Conservation (phyloP, 35 echinoderm and acorn worm genomes). For the Stichopus chloronotus region DNA sequence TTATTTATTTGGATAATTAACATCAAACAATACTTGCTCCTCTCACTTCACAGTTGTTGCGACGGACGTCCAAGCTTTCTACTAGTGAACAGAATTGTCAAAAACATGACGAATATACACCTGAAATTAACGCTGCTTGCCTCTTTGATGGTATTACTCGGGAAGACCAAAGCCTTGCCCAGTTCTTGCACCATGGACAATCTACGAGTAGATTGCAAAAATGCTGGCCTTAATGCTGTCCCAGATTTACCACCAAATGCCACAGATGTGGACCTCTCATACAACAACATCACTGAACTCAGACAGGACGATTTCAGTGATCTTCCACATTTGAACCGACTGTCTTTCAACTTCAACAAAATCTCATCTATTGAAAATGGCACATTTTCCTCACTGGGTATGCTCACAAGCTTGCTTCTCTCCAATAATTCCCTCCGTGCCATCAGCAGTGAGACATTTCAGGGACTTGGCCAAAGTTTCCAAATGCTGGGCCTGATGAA, state of each 20-base stretch:
- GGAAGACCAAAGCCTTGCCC: not conserved
- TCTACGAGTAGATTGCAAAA: not conserved
- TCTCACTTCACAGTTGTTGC: too few species aligned
- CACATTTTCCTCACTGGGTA: not conserved
- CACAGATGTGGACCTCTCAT: not conserved
- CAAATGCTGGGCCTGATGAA: not conserved
- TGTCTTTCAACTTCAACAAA: not conserved
- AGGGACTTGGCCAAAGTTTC: not conserved
- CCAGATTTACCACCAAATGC: constrained; percentile 1
- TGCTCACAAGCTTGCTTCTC: not conserved
- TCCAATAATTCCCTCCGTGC: constrained; percentile 8
- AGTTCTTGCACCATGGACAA: not conserved
- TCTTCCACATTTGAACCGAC: not conserved
- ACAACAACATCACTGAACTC: constrained; percentile 1
- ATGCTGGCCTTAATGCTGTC: constrained; percentile 16
- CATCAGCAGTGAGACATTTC: not conserved
- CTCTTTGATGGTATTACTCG: not conserved
- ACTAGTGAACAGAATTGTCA: too few species aligned
- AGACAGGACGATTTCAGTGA: not conserved
- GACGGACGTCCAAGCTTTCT: too few species aligned
- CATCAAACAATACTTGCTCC: too few species aligned
- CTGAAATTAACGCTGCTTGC: too few species aligned
- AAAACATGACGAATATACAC: too few species aligned
- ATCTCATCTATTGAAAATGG: not conserved
- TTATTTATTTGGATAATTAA: too few species aligned